phyloP scores from a whole-genome alignment of 2,113 vertebrate species.

The Gadus chalcogrammus region DNA sequence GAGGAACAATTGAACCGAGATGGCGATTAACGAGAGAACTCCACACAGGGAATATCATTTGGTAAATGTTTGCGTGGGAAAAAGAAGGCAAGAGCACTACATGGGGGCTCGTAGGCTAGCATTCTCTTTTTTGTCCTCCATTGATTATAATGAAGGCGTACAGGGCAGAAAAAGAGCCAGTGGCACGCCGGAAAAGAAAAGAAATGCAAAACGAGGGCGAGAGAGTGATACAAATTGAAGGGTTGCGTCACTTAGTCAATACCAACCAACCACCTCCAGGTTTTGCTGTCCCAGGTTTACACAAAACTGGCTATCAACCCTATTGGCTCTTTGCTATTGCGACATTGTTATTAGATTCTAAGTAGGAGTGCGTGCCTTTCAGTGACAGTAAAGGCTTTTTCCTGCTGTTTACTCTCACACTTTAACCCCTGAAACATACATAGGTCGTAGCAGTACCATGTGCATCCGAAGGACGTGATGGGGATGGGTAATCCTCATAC shows the following conservation, averaged over 20 bases:
- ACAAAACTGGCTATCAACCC: conserved; percentile 12
- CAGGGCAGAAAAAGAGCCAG: no score
- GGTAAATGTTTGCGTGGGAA: background rate
- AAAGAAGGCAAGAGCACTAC: background rate
- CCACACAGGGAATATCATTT: background rate
- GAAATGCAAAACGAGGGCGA: background rate
- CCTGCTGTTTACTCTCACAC: conserved; percentile 16
- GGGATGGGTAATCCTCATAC: background rate
- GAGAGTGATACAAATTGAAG: background rate
- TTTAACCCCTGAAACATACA: background rate
- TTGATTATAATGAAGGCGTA: background rate
- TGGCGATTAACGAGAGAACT: background rate
- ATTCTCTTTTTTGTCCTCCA: background rate
- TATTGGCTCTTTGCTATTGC: conserved; percentile 6
- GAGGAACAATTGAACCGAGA: background rate
- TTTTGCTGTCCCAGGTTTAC: conserved; percentile 15
- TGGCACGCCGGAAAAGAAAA: background rate
- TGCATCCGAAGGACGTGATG: background rate
- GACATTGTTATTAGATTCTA: conserved; percentile 7
- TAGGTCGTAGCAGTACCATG: conserved; percentile 2
- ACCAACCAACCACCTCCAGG: conserved; percentile 11
- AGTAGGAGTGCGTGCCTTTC: conserved; percentile 6
- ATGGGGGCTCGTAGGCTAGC: background rate
- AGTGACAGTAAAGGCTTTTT: conserved; percentile 17
- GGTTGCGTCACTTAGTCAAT: conserved; percentile 20